These are phyloP conservation scores for Coleophora deauratella DNA, from an alignment of 2,888 invertebrate species.

Conservation along the genomic window DNA sequence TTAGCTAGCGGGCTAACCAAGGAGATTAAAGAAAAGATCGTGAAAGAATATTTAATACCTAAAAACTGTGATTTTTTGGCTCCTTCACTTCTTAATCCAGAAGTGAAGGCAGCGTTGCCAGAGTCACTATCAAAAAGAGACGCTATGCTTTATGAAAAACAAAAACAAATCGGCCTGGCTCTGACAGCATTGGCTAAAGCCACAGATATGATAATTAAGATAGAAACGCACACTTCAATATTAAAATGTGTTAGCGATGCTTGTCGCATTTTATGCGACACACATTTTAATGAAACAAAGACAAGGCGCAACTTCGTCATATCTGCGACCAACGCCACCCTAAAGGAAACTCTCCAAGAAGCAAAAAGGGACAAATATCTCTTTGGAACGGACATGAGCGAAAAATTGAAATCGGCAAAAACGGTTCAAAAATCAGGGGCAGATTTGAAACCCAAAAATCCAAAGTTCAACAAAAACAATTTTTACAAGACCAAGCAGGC, in stretches of 20 bases:
- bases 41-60: conserved; percentile 4
- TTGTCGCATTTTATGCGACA: conserved; percentile 8
- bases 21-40: conserved; percentile 2
- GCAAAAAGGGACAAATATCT: no score
- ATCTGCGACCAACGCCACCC: neutral
- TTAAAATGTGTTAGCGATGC: conserved; percentile 8
- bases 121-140: conserved; percentile 4
- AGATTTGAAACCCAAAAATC: neutral
- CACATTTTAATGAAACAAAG: conserved; percentile 4
- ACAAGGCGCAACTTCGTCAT: neutral
- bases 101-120: conserved; percentile 3
- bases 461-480: conserved; percentile 2
- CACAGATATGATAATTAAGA: neutral
- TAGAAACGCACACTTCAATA: neutral
- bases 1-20: conserved; percentile 1
- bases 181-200: neutral
- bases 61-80: conserved; percentile 4
- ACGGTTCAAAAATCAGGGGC: conserved; percentile 1
- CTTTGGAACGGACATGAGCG: conserved; percentile 1
- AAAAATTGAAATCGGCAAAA: conserved; percentile 3
- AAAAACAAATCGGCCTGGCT: neutral
- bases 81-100: conserved; percentile 5
- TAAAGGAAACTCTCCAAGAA: conserved; percentile 1
- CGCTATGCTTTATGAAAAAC: neutral
- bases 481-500: neutral